A percentile compares a stretch with the other conserved stretches of the same genome.
Evolutionary conservation across 2,797 vertebrate species (phyloP).

Genomic region (Rhinophrynus dorsalis): DNA sequence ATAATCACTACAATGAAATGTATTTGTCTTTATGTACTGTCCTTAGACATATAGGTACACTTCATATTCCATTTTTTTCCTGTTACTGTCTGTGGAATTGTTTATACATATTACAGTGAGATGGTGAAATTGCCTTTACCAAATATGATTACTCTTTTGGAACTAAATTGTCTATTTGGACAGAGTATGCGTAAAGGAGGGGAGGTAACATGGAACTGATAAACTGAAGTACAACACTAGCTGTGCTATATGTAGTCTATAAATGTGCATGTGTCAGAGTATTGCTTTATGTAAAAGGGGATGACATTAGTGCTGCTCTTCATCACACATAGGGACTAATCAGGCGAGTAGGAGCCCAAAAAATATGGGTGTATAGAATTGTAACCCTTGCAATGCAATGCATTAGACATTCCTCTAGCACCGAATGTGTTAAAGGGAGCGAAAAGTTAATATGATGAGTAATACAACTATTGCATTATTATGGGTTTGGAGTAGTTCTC

Average conservation of each 20-base stretch:
- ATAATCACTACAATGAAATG: background rate
- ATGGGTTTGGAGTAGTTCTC: too few relatives aligned
- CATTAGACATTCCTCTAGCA: too few relatives aligned
- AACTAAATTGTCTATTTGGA: background rate
- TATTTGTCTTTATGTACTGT: background rate
- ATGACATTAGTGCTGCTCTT: background rate
- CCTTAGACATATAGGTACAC: background rate
- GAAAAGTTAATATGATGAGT: too few relatives aligned
- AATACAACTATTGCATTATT: too few relatives aligned
- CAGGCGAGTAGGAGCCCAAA: too few relatives aligned
- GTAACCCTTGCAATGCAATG: too few relatives aligned
- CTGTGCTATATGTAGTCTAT: background rate
- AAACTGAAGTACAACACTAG: slow-evolving; percentile 8
- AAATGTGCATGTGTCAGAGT: slow-evolving; percentile 10
- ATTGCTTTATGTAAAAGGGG: background rate
- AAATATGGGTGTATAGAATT: too few relatives aligned
- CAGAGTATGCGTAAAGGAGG: background rate
- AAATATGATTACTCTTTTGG: background rate
- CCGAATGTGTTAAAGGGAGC: too few relatives aligned
- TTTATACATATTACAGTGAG: background rate
- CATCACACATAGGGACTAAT: background rate
- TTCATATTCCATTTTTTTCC: background rate
- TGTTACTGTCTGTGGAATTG: background rate
- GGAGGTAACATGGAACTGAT: background rate
- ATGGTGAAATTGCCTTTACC: too few relatives aligned